Conservation (phyloP, 2,888 invertebrate species). For the Watsonalla binaria region DNA sequence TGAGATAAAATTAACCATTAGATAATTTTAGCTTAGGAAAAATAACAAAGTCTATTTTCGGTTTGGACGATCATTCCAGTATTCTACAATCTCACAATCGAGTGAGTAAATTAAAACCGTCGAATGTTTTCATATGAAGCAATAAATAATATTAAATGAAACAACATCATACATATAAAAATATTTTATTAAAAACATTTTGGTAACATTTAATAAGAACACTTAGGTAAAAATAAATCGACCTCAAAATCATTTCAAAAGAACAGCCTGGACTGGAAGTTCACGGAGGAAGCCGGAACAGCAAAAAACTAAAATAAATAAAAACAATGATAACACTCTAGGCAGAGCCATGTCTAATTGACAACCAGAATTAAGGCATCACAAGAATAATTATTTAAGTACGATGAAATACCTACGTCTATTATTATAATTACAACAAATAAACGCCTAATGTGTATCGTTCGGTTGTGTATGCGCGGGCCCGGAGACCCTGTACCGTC, state of each 20-base stretch:
- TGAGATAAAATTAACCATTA: no score
- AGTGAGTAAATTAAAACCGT: no score
- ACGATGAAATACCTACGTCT: slow-evolving; percentile 78
- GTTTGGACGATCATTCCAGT: slow-evolving; percentile 15
- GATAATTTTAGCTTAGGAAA: no score
- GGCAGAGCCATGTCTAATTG: slow-evolving; percentile 79
- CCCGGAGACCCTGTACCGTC: slow-evolving; percentile 11
- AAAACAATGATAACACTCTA: slow-evolving; percentile 78
- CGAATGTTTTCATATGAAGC: background rate
- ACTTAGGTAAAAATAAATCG: slow-evolving; percentile 81
- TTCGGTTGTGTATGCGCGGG: slow-evolving; percentile 43
- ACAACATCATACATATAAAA: slow-evolving; percentile 74
- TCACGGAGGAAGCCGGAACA: slow-evolving; percentile 78
- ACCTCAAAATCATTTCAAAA: slow-evolving; percentile 79
- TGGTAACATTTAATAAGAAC: slow-evolving; percentile 81
- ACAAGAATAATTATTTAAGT: slow-evolving; percentile 80
- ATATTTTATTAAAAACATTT: slow-evolving; percentile 81
- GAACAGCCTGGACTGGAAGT: slow-evolving; percentile 80
- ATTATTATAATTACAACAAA: slow-evolving; percentile 79
- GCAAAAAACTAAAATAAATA: slow-evolving; percentile 73
- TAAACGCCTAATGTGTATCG: slow-evolving; percentile 69
- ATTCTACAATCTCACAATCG: no score
- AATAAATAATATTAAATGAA: slow-evolving; percentile 28
- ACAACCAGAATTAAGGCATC: slow-evolving; percentile 81
- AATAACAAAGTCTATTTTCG: slow-evolving; percentile 26